Base-by-base conservation (phyloP, 2,113 vertebrate species). In the Ceuthmochares aereus region DNA sequence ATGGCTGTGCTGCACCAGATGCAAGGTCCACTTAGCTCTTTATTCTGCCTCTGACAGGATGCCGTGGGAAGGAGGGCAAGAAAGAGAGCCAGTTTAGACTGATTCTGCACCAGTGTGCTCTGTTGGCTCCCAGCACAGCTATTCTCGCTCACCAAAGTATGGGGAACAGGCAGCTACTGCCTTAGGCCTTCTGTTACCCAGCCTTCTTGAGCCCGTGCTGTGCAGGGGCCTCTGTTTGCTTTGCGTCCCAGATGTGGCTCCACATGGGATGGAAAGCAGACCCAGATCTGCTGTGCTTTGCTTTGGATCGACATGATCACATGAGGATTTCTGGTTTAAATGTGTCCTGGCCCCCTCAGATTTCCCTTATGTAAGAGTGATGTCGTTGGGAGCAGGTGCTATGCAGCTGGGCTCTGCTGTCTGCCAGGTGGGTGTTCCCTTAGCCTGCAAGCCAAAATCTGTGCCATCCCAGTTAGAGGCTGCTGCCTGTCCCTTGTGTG, bases 361-460 rank as follows among this genome's bases (percentile, higher is more conserved):
- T 92, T 94, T 94, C 84, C 66, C 89, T 92, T 84, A 36, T 73
- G 81, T 75, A 75, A 93, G 76, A 4, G 3, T 9, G 73, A 43
- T 72, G 91, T 81, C 69, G 83, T 64, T 0, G 1, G 91, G 81
- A 94, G 75, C 87, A 95, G 94, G 91, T 94, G 90, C 76, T 1
- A 36, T 25, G 76, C 90, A 92, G 86, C 85, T 95, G 95, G 76
- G 64, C 40, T 67, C 56, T 62, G 73, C 73, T 69, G 1, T 14
- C 74, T 94, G 95, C 93, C 92, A 87, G 88, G 73, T 43, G 73
- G 66, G 49, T 94, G 90, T 91, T 96, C 59, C 84, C 73, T 89
- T 47, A 52, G 32, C 30, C 63, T 0, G 0, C 49, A 4, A 55
- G 59, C 67, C 1, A 0, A 62, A 42, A 32, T 42, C 51, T 23